Percentiles rank a stretch among this genome's conserved stretches.
Evolutionary conservation across 2,113 vertebrate species (phyloP).

Genomic region (Heterochromis multidens): DNA sequence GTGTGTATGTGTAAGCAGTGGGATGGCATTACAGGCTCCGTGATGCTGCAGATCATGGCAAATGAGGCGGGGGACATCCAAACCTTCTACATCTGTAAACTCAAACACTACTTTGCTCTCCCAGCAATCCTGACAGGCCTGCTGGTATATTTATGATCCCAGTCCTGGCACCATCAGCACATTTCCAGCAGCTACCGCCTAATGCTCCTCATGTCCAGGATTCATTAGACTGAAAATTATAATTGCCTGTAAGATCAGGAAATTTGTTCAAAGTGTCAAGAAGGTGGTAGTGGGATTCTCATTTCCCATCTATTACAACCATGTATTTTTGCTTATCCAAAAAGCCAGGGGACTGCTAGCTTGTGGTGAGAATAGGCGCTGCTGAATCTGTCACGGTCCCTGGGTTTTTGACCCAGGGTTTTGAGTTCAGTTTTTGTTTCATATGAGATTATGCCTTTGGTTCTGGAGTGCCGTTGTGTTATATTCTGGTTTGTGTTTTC

Average conservation of each 20-base stretch:
- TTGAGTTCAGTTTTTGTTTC: too few relatives aligned
- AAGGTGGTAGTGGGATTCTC: background rate
- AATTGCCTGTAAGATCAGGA: background rate
- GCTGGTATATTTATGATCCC: constrained; percentile 24
- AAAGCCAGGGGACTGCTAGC: background rate
- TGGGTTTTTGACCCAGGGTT: too few relatives aligned
- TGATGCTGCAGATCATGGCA: constrained; percentile 18
- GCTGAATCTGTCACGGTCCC: too few relatives aligned
- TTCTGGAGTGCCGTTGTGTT: too few relatives aligned
- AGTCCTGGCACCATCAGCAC: constrained; percentile 20
- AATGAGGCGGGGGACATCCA: background rate
- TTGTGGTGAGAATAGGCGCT: background rate
- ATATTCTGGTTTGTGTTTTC: too few relatives aligned
- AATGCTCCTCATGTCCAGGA: background rate
- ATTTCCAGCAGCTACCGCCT: constrained; percentile 1
- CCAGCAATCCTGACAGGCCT: constrained; percentile 4
- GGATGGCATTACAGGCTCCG: background rate
- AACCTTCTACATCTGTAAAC: constrained; percentile 14
- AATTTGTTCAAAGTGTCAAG: background rate
- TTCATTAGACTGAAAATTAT: constrained; percentile 16
- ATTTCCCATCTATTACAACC: background rate
- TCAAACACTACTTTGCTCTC: background rate
- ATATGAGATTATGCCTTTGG: too few relatives aligned
- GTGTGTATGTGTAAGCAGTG: background rate
- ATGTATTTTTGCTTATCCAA: background rate